Percentiles rank a stretch among this genome's conserved stretches.
phyloP scores from a whole-genome alignment of 2,113 vertebrate genomes.

The Burhinus oedicnemus region DNA sequence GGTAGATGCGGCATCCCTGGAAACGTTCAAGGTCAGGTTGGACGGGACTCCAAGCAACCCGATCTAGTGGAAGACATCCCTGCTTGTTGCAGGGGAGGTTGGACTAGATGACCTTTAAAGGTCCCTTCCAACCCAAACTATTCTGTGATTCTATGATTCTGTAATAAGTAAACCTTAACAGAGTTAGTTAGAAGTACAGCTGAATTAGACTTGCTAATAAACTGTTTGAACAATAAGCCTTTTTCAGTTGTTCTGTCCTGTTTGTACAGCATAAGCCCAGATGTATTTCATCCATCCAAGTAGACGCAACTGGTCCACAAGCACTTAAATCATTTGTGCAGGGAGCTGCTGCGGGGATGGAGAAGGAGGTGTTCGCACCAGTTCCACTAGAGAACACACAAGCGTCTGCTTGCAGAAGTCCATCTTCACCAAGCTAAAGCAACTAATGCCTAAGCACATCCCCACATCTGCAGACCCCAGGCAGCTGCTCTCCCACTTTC shows the following conservation, averaged over 20 bases:
- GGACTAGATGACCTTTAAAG: neutral
- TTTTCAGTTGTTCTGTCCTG: neutral
- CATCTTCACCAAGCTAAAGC: neutral
- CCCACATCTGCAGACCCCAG: neutral
- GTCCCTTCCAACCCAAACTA: neutral
- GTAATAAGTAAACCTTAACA: neutral
- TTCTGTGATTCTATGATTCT: neutral
- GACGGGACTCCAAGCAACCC: too few species aligned
- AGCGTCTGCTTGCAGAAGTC: neutral
- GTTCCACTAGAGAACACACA: neutral
- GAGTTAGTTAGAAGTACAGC: neutral
- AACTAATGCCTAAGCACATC: neutral
- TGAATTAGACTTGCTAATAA: neutral
- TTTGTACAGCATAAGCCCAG: neutral
- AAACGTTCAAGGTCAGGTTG: too few species aligned
- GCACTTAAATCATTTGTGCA: fast-evolving
- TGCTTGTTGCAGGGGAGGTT: neutral
- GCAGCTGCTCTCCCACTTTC: neutral
- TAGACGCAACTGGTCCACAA: neutral
- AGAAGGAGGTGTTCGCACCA: neutral
- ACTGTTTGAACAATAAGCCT: neutral
- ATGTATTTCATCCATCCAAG: neutral
- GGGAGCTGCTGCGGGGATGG: neutral
- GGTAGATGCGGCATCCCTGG: too few species aligned
- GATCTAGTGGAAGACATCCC: too few species aligned